Percentiles rank a stretch among this genome's conserved stretches.
These are phyloP conservation scores for Tichodroma muraria DNA, from an alignment of 2,113 vertebrate species.

Conservation along the genomic window DNA sequence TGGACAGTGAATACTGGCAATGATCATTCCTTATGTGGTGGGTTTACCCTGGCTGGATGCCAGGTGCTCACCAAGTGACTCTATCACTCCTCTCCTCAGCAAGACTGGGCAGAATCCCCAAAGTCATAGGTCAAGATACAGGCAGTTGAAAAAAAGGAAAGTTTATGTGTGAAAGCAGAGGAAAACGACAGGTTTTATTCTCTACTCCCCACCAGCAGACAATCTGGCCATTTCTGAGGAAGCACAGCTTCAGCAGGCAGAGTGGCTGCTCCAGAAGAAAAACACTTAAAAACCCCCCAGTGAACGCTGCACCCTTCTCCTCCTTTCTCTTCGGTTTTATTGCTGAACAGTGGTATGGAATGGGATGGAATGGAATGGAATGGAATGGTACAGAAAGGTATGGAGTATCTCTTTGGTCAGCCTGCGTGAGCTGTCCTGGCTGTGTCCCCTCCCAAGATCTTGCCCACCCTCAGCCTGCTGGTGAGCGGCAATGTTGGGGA, in stretches of 20 bases:
- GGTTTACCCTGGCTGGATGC: not conserved
- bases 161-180: not conserved
- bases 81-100: not conserved
- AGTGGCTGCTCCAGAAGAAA: not conserved
- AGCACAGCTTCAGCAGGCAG: not conserved
- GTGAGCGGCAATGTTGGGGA: not conserved
- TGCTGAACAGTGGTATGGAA: not conserved
- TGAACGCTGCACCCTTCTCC: not conserved
- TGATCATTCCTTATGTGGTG: not conserved
- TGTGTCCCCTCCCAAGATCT: not conserved
- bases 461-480: not conserved
- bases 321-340: not conserved
- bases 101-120: fast-evolving
- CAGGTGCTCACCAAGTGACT: not conserved
- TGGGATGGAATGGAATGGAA: not conserved
- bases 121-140: not conserved
- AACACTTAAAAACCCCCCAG: fast-evolving
- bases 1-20: not conserved
- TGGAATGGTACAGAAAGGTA: too few relatives aligned
- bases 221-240: not conserved
- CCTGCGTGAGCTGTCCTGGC: not conserved
- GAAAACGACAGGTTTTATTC: not conserved
- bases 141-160: not conserved
- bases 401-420: not conserved
- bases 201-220: not conserved